Conservation (phyloP, 23 tunicate genomes). For the Halocynthia aurantium region DNA sequence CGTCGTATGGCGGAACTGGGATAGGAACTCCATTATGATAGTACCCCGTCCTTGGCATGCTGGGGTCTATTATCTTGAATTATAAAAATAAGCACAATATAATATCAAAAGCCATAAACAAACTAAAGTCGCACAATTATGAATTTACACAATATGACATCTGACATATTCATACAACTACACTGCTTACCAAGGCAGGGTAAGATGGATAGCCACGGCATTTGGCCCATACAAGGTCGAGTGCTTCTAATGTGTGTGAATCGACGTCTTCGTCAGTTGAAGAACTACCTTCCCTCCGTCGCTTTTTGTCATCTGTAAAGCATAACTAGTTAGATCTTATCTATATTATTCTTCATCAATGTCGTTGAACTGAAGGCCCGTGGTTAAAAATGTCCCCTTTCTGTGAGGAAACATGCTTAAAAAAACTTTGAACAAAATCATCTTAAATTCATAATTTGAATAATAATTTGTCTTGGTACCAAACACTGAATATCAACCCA, state of each 20-base stretch:
- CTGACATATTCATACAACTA: background rate
- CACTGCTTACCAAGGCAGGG: constrained; percentile 75
- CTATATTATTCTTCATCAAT: no score
- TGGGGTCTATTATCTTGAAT: constrained; percentile 73
- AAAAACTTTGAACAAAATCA: no score
- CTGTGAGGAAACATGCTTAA: no score
- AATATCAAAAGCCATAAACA: background rate
- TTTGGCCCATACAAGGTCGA: constrained; percentile 98
- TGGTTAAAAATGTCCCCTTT: no score
- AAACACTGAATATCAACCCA: no score
- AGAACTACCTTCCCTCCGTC: constrained; percentile 31
- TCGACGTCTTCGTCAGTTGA: constrained; percentile 68
- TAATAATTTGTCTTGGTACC: no score
- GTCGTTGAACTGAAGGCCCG: no score
- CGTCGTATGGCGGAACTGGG: constrained; percentile 85
- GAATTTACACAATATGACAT: background rate
- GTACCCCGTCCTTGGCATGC: constrained; percentile 74
- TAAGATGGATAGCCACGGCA: constrained; percentile 97
- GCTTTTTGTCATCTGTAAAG: background rate
- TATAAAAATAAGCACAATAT: background rate
- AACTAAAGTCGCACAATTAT: background rate
- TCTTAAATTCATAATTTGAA: no score
- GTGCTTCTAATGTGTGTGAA: constrained; percentile 19
- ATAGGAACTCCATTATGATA: constrained; percentile 92
- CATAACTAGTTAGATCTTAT: no score